Evolutionary conservation across 2,113 vertebrate genomes (phyloP).

Genomic region (Ifrita kowaldi): DNA sequence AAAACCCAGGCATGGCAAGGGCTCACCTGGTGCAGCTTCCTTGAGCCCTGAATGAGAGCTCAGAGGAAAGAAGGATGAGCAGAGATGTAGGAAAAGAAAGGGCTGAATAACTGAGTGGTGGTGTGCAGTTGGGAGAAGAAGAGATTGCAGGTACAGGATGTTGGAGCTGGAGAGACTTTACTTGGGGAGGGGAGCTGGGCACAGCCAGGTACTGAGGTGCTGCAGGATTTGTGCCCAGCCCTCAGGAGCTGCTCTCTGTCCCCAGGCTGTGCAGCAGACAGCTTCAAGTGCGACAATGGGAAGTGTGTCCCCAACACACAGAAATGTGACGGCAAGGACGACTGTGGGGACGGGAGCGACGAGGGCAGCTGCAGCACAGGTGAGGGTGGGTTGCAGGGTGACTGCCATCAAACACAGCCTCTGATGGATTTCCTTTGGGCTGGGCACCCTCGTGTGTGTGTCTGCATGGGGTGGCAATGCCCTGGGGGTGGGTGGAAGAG

Average conservation of each 20-base stretch:
- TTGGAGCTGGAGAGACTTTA: background rate
- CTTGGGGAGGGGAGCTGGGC: accelerated
- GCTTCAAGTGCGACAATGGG: slow-evolving; percentile 72
- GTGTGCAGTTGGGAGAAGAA: background rate
- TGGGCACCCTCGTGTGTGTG: background rate
- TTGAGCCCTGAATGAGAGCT: background rate
- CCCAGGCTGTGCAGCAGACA: slow-evolving; percentile 58
- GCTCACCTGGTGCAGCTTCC: background rate
- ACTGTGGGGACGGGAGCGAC: slow-evolving; percentile 85
- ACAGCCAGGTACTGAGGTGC: accelerated
- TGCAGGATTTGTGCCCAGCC: background rate
- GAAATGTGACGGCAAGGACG: slow-evolving; percentile 73
- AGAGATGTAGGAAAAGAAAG: background rate
- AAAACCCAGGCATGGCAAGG: background rate
- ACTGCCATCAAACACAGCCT: background rate
- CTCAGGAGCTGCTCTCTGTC: background rate
- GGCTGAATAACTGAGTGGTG: background rate
- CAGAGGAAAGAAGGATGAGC: background rate
- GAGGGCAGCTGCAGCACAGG: slow-evolving; percentile 76
- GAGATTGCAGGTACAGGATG: background rate
- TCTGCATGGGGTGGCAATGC: no score
- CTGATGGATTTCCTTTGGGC: accelerated
- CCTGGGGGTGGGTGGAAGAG: background rate
- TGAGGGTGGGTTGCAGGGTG: slow-evolving; percentile 32
- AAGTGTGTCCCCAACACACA: slow-evolving; percentile 75